Conservation (phyloP, 1,140 invertebrate genomes). For the Lamellibrachia luymesi region DNA sequence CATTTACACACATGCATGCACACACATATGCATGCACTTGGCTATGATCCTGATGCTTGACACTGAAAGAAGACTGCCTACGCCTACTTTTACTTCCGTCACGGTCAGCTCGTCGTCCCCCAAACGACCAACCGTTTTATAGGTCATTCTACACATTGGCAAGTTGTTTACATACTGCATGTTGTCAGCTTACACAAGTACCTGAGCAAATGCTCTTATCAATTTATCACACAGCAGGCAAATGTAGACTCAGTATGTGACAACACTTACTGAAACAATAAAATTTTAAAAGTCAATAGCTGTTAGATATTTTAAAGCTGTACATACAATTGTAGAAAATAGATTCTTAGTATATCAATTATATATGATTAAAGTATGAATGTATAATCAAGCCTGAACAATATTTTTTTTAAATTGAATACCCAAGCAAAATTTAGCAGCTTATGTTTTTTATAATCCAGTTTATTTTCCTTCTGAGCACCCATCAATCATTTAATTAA, state of each 20-base stretch:
- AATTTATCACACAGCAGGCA: not conserved
- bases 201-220: not conserved
- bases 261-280: not conserved
- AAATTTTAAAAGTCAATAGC: not conserved
- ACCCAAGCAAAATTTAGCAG: too few relatives aligned
- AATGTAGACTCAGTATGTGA: not conserved
- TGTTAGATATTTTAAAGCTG: not conserved
- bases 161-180: not conserved
- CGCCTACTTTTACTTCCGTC: not conserved
- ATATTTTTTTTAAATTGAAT: too few relatives aligned
- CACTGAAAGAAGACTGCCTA: too few relatives aligned
- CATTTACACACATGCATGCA: not conserved
- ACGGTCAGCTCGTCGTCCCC: not conserved
- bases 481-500: too few relatives aligned
- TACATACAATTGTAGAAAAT: not conserved
- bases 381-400: too few relatives aligned
- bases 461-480: too few relatives aligned
- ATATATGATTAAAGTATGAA: not conserved
- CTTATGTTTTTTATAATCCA: too few relatives aligned
- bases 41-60: not conserved
- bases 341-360: not conserved
- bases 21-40: not conserved
- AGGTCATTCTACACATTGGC: not conserved
- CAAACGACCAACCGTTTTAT: not conserved
- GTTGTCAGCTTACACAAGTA: not conserved